Conservation (phyloP, 2,797 vertebrate genomes). For the Dendrocincla fuliginosa region DNA sequence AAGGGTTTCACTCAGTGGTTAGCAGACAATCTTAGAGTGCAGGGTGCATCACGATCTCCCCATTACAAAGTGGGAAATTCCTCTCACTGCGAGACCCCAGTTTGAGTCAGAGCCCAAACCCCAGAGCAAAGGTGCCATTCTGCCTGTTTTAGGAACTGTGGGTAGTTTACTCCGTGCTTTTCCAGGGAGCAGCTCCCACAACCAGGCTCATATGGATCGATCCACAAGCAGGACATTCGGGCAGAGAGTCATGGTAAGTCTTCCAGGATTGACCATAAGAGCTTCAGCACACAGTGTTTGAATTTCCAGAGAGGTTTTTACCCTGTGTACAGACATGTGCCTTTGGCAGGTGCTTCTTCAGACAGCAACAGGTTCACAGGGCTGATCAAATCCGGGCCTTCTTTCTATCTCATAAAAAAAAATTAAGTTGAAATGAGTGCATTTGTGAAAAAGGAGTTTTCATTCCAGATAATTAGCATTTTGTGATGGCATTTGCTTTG, state of each 20-base stretch:
- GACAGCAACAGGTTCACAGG: background rate
- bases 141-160: background rate
- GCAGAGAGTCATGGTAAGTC: accelerated
- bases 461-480: background rate
- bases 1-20: background rate
- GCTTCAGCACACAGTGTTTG: background rate
- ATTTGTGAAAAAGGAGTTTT: background rate
- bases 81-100: background rate
- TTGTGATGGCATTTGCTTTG: background rate
- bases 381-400: background rate
- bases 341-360: background rate
- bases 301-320: background rate
- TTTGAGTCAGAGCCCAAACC: background rate
- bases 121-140: accelerated
- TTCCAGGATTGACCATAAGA: background rate
- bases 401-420: background rate
- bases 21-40: background rate
- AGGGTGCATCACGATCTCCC: background rate
- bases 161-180: background rate
- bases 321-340: background rate
- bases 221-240: background rate
- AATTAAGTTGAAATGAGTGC: background rate
- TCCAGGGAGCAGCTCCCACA: accelerated
- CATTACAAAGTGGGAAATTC: background rate
- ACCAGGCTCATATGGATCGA: background rate